Percentiles rank a stretch among this genome's conserved stretches.
phyloP scores from a whole-genome alignment of 2,888 invertebrate genomes.

The Athalia cordata region DNA sequence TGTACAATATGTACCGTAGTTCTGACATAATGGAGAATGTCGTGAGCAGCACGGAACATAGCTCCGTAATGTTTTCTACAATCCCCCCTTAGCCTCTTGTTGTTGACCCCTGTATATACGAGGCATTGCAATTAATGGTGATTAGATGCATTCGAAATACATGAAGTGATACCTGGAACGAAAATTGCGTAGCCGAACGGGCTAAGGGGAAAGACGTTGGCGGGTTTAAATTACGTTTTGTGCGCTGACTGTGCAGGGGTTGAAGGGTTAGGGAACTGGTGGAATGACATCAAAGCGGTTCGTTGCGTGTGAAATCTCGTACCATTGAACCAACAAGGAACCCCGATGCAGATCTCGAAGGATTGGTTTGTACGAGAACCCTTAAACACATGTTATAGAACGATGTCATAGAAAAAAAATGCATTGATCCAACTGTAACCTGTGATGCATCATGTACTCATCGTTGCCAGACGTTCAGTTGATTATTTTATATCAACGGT shows the following conservation, averaged over 20 bases:
- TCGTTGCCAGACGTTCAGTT: too few species aligned
- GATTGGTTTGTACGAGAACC: constrained; percentile 15
- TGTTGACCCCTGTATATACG: constrained; percentile 63
- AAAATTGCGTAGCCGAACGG: neutral
- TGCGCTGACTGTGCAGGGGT: constrained; percentile 48
- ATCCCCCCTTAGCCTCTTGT: constrained; percentile 55
- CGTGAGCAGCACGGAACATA: constrained; percentile 17
- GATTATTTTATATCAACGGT: too few species aligned
- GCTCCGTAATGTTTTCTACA: constrained; percentile 52
- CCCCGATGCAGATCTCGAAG: constrained; percentile 2
- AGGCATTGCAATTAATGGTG: constrained; percentile 67
- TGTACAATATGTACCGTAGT: neutral
- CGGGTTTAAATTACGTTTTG: constrained; percentile 64
- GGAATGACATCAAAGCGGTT: constrained; percentile 48
- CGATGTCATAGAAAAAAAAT: too few species aligned
- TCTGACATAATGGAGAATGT: constrained; percentile 14
- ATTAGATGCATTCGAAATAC: constrained; percentile 61
- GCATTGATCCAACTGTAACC: too few species aligned
- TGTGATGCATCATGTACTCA: too few species aligned
- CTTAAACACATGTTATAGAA: neutral
- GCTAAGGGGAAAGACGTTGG: constrained; percentile 32
- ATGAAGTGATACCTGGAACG: constrained; percentile 2
- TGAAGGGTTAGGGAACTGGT: constrained; percentile 42
- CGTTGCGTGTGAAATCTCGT: neutral
- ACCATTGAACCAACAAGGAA: constrained; percentile 8